Evolutionary conservation across 2,888 invertebrate genomes (phyloP), one percentile per base, ranked within the genome.

Genomic region (Cyclophora punctaria): DNA sequence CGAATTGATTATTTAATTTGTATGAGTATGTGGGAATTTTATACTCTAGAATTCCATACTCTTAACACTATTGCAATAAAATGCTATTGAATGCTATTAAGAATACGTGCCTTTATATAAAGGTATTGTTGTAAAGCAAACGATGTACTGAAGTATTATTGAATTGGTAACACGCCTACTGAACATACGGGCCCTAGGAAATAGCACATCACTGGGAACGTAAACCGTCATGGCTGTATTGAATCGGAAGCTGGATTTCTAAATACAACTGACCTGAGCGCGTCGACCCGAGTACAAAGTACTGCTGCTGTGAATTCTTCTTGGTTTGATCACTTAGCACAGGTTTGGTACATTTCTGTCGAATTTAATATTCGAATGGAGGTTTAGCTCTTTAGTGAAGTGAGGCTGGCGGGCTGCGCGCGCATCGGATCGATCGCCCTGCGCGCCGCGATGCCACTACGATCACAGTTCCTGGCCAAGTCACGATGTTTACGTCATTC

Each of bases 391-490:
- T 60, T 71, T 65, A 71, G 71, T 75, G 71, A 71, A 75, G 80
- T 71, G 69, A 73, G 81, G 74, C 81, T 77, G 80, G 77, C 69
- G 69, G 65, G 75, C 5, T 86, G 87, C 87, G 87, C 87, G 87
- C 87, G 87, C 86, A 83, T 5, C 43, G 80, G 80, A 87, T 87
- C 87, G 87, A 87, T 87, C 68, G 72, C 61, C 73, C 78, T 84
- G 87, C 86, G 84, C 79, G 77, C 73, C 75, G 76, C 73, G 71
- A 73, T 70, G 69, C 69, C 71, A 72, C 67, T 66, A 67, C 69
- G 71, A 69, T 51, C 60, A 71, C 67, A 67, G 74, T 73, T 75
- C 73, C 76, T 74, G 70, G 73, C 74, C 67, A 74, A 78, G 73
- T 71, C 72, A 68, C 75, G 75, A 77, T 73, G 78, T 86, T 84